These are phyloP conservation scores for Thymelicus lineola DNA, from an alignment of 2,888 invertebrate genomes.

Conservation along the genomic window DNA sequence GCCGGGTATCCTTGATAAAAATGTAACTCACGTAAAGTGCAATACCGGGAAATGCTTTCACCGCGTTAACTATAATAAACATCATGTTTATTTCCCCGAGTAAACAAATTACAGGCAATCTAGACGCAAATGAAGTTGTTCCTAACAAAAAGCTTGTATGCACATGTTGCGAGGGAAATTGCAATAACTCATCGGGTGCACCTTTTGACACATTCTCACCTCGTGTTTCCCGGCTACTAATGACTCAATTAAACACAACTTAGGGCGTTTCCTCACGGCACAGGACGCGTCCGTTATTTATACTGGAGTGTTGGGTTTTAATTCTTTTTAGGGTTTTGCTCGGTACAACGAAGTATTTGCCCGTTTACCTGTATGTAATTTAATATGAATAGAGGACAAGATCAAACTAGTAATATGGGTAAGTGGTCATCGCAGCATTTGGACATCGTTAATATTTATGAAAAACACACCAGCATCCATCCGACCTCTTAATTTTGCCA, in stretches of 20 bases:
- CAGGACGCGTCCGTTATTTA: constrained; percentile 39
- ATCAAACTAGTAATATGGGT: no score
- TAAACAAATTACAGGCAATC: constrained; percentile 27
- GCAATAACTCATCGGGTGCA: constrained; percentile 70
- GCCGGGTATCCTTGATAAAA: background rate
- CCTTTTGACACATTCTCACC: constrained; percentile 72
- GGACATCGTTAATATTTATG: no score
- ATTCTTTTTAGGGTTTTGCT: background rate
- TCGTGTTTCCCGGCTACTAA: constrained; percentile 68
- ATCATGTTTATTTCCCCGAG: constrained; percentile 16
- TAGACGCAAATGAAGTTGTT: constrained; percentile 26
- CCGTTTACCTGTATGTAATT: no score
- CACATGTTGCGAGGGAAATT: constrained; percentile 56
- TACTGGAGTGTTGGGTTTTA: constrained; percentile 27
- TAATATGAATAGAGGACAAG: no score
- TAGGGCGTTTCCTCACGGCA: constrained; percentile 29
- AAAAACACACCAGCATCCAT: no score
- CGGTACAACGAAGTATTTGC: no score
- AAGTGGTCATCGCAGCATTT: no score
- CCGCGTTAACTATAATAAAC: constrained; percentile 14
- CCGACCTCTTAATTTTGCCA: no score
- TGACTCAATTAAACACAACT: constrained; percentile 68
- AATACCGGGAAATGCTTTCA: background rate
- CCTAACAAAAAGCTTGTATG: constrained; percentile 28
- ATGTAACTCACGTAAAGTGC: background rate